Base-by-base conservation (phyloP, 2,888 invertebrate genomes). In the Laspeyria flexula region DNA sequence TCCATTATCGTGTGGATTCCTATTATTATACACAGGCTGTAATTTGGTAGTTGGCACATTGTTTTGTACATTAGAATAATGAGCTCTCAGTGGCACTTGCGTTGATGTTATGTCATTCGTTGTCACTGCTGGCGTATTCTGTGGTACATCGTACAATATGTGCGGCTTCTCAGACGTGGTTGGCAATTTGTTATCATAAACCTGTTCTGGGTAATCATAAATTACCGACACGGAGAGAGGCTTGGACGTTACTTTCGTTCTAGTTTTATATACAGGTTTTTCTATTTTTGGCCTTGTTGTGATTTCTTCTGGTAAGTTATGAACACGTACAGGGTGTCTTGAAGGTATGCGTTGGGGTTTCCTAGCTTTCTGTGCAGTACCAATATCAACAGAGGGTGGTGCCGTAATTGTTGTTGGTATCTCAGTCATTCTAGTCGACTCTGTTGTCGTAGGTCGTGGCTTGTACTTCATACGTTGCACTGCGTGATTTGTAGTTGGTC, bases 61-160 rank as follows among this genome's bases (percentile, higher is more conserved):
- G 55, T 93, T 90, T 75, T 94, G 84, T 50, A 93, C 71, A 70
- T 92, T 93, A n/a, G 93, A 90, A 77, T 94, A 95, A 66, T 93
- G 94, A n/a, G 93, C 89, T 69, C 94, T 91, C 37, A 95, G 83
- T 38, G 95, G 95, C 49, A 95, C 93, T 60, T 93, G 91, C 29
- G 95, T 95, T 11, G 94, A 94, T 25, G 90, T 94, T 10, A 94
- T 79, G 65, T 93, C 77, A 71, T 88, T 77, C 37, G 79, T 66
- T 62, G 88, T 68, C 12, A 78, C 75, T 47, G 80, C 72, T 13
- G 78, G 76, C 41, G 77, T 63, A 61, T 90, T 89, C 39, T 91
- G 91, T 49, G 93, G 92, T 48, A 93, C 86, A 33, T 88, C 90
- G 70, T 93, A 94, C 25, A 92, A 71, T 45, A 88, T 77, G 65